Percentiles rank a stretch among this genome's conserved stretches.
These are phyloP conservation scores for Lagocephalus sceleratus DNA, from an alignment of 2,797 vertebrate species.

Conservation along the genomic window DNA sequence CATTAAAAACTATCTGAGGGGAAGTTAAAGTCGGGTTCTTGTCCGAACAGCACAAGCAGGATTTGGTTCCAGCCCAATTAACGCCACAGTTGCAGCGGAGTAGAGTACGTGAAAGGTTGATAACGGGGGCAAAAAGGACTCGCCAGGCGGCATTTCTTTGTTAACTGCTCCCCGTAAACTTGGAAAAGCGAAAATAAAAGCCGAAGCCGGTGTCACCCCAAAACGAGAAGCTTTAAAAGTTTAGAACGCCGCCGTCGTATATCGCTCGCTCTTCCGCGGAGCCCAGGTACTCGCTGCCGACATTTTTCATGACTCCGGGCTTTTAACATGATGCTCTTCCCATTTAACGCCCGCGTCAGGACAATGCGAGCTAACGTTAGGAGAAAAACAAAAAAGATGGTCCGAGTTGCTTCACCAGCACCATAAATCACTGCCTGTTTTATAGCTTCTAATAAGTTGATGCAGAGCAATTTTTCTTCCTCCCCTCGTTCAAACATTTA, in stretches of 20 bases:
- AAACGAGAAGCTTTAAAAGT: slow-evolving; percentile 69
- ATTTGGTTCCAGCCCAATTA: slow-evolving; percentile 9
- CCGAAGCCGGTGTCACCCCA: neutral
- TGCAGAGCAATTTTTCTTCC: slow-evolving; percentile 84
- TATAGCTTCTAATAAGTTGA: slow-evolving; percentile 87
- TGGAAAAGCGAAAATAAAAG: neutral
- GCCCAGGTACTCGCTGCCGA: slow-evolving; percentile 46
- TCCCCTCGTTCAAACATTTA: slow-evolving; percentile 85
- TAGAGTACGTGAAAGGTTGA: too few relatives aligned
- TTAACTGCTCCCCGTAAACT: neutral
- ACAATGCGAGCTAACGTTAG: slow-evolving; percentile 70
- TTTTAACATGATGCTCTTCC: slow-evolving; percentile 70
- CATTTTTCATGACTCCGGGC: slow-evolving; percentile 67
- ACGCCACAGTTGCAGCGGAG: neutral
- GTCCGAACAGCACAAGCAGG: neutral
- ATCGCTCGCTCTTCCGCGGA: slow-evolving; percentile 52
- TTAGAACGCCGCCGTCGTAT: slow-evolving; percentile 58
- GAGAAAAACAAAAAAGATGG: slow-evolving; percentile 69
- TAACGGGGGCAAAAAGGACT: too few relatives aligned
- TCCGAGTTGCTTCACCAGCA: slow-evolving; percentile 71
- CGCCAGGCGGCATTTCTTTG: neutral
- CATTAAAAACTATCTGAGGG: slow-evolving; percentile 61
- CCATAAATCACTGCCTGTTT: slow-evolving; percentile 80
- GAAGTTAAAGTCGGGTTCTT: too few relatives aligned
- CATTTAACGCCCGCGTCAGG: slow-evolving; percentile 73